Percentiles rank a stretch among this genome's conserved stretches.
phyloP scores from a whole-genome alignment of 2,888 invertebrate species.

The Hecatera dysodea region DNA sequence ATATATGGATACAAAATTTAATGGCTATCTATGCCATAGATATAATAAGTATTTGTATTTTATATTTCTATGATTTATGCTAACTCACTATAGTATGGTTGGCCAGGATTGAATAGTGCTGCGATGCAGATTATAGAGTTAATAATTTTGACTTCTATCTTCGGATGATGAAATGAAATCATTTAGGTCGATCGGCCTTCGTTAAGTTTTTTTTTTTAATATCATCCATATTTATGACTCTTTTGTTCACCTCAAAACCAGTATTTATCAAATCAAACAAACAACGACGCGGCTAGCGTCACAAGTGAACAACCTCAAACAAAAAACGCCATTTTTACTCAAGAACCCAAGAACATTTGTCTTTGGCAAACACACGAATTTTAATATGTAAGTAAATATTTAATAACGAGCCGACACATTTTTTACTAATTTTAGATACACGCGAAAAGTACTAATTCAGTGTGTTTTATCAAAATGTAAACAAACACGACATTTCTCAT shows the following conservation, averaged over 20 bases:
- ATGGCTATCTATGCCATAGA: too few species aligned
- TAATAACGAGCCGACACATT: background rate
- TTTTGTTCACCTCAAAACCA: constrained; percentile 26
- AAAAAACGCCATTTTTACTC: constrained; percentile 9
- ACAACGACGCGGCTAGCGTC: background rate
- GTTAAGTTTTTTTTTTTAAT: background rate
- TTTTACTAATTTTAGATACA: background rate
- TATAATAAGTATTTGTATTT: too few species aligned
- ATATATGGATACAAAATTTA: too few species aligned
- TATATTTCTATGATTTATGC: too few species aligned
- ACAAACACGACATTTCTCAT: constrained; percentile 8
- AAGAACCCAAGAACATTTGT: constrained; percentile 38
- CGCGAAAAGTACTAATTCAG: background rate
- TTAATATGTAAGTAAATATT: constrained; percentile 15
- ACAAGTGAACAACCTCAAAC: constrained; percentile 33
- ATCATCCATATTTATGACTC: background rate
- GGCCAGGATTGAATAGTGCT: background rate
- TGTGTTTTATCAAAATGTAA: constrained; percentile 19
- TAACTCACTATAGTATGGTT: background rate
- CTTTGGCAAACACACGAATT: constrained; percentile 14
- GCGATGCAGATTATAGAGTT: background rate
- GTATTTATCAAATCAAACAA: constrained; percentile 18
- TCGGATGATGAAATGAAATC: background rate
- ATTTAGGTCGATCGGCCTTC: background rate
- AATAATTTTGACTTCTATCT: background rate